phyloP scores from a whole-genome alignment of 2,888 invertebrate genomes.

The Nomada fucata region DNA sequence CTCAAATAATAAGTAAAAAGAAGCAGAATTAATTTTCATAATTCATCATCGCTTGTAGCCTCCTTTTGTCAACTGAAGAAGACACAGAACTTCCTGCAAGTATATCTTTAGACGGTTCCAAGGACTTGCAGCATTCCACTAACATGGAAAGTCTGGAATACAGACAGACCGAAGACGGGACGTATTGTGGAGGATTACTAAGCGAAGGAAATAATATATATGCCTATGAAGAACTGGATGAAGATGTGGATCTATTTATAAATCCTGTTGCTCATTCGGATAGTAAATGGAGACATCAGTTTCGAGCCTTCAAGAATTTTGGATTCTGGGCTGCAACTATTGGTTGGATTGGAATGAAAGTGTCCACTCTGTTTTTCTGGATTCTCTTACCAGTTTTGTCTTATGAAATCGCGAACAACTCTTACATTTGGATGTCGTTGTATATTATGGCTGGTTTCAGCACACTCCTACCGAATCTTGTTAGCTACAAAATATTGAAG shows the following conservation, averaged over 20 bases:
- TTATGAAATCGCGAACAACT: background rate
- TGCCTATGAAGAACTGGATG: constrained; percentile 72
- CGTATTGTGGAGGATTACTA: constrained; percentile 43
- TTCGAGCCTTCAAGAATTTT: constrained; percentile 61
- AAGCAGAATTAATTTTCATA: background rate
- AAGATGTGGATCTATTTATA: constrained; percentile 68
- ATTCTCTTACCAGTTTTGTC: constrained; percentile 67
- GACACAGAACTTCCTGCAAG: constrained; percentile 73
- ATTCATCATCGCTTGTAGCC: constrained; percentile 54
- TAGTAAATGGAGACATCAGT: constrained; percentile 68
- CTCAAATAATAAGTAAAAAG: background rate
- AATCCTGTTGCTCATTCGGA: constrained; percentile 32
- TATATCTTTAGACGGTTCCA: constrained; percentile 28
- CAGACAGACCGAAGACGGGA: constrained; percentile 6
- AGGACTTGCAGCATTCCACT: background rate
- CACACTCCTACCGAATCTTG: constrained; percentile 67
- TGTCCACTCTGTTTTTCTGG: constrained; percentile 69
- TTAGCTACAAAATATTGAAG: constrained; percentile 68
- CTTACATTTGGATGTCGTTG: constrained; percentile 56
- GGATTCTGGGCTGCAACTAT: constrained; percentile 72
- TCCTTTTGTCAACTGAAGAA: constrained; percentile 71
- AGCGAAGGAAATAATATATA: constrained; percentile 69
- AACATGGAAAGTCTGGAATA: constrained; percentile 15
- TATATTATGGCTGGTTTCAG: constrained; percentile 67
- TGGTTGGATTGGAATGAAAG: constrained; percentile 68